These are phyloP conservation scores for Pseudochirops cupreus DNA, from an alignment of 2,797 vertebrate genomes.

Conservation along the genomic window DNA sequence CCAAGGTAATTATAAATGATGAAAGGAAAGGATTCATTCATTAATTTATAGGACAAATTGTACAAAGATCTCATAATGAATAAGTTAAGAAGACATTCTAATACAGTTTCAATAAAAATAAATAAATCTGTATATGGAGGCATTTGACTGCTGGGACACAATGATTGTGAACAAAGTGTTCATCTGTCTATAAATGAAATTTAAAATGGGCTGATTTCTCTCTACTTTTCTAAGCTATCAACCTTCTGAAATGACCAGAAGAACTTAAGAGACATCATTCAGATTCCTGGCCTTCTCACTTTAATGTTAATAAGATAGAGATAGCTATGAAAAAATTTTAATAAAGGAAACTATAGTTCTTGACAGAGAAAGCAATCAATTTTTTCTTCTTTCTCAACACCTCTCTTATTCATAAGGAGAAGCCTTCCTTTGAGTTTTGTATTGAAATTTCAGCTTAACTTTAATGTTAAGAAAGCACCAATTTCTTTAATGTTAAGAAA, in stretches of 20 bases:
- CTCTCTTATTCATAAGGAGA: not conserved
- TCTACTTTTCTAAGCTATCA: not conserved
- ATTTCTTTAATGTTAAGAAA: not conserved
- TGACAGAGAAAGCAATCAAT: not conserved
- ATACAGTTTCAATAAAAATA: not conserved
- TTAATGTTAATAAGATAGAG: not conserved
- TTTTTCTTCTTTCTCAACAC: not conserved
- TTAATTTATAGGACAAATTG: not conserved
- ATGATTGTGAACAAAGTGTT: not conserved
- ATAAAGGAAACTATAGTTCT: not conserved
- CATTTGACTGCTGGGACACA: not conserved
- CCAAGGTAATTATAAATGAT: not conserved
- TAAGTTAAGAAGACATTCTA: not conserved
- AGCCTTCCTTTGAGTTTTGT: not conserved
- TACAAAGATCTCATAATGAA: not conserved
- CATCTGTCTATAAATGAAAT: not conserved
- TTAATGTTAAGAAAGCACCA: constrained; percentile 7
- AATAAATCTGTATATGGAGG: not conserved
- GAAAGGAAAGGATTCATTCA: constrained; percentile 6
- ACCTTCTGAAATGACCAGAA: not conserved
- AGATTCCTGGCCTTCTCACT: not conserved
- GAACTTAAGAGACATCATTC: not conserved
- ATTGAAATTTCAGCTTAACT: constrained; percentile 19
- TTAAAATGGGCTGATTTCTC: not conserved
- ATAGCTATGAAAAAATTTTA: not conserved